Evolutionary conservation across 2,113 vertebrate genomes (phyloP), one percentile per base, ranked within the genome.

Genomic region (Atrichornis clamosus): DNA sequence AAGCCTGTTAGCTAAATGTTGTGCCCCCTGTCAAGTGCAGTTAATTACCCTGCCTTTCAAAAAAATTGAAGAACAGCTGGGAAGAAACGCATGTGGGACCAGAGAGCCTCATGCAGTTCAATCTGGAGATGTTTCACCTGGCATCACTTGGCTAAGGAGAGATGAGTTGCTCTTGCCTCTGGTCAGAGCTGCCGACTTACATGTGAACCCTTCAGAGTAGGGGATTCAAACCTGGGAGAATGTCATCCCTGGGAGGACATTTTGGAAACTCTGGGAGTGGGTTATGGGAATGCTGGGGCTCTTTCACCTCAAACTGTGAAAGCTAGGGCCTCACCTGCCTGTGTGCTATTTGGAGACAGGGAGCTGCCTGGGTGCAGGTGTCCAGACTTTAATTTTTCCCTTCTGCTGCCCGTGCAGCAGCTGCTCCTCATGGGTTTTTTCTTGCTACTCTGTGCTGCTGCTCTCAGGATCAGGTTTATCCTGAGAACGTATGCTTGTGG

Each of bases 21-120:
- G 30, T 49, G 19, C 27, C 14, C 10, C 39, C 12, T 22, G 22
- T 1, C 0, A 0, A 47, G 22, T 26, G 59, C 22, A 50, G 49
- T 81, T 89, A 39, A 14, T 77, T 87, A 50, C 65, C 6, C 30
- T 85, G 70, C 39, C 33, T 76, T 87, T 79, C 22, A n/a, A 75
- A 39, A 78, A 63, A 52, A 52, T 11, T 22, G 21, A 44, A 28
- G 46, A 30, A 27, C 21, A 75, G 35, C 46, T 53, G 24, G 33
- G 42, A 72, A 23, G 41, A 59, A 21, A 42, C 2, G 22, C 2
- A 0, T 22, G 23, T 12, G 30, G 53, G 41, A 59, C 24, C n/a
- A 33, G 42, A 63, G 28, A 47, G 26, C 13, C 33, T 82, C 3
- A 13, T 44, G 44, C 32, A 55, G 8, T 79, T 87, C 81, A 42